Base-by-base conservation (phyloP, 2,113 vertebrate genomes). In the Potamarius usumacintae region DNA sequence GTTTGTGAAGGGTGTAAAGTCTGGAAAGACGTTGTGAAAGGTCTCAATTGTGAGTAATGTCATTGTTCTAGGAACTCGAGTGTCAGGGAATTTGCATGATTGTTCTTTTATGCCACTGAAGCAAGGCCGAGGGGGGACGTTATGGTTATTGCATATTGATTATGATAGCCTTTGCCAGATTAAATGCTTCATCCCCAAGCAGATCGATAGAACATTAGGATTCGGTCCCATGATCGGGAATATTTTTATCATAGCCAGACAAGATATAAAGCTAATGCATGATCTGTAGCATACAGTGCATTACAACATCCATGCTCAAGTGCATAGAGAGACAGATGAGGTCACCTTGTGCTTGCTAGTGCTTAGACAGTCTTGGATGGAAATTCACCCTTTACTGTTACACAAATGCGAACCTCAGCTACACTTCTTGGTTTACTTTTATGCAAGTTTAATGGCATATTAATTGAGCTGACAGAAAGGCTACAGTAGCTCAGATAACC, bases 61-160 rank as follows among this genome's bases (percentile, higher is more conserved):
- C 58, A 88, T 42, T 53, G 60, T 34, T 86, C 14, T 27, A 55
- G 25, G 53, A 76, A 78, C 18, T 78, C 0, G 34, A 8, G 58
- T 79, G 83, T 67, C 52, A 14, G 83, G 57, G 84, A 69, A 87
- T 90, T 63, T 85, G 69, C 82, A 87, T 85, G 77, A 88, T 85
- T 88, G 82, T 85, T 85, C 62, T 77, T 90, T 85, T 82, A 78
- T 71, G 71, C 53, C 57, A 65, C 63, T 79, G 55, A 69, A 62
- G 83, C 62, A 27, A 58, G 62, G 77, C 89, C 62, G 42, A 85
- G 71, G 67, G 81, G 42, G 7, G 65, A 82, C 67, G 77, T 87
- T 87, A 89, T 48, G 53, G 87, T 89, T 90, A 90, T 89, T 89
- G 85, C 79, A 50, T 90, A 90, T 90, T 89, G 87, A 90, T 90